These are phyloP conservation scores for Nipponacmea schrenckii DNA, from an alignment of 2,888 invertebrate genomes.

Conservation along the genomic window DNA sequence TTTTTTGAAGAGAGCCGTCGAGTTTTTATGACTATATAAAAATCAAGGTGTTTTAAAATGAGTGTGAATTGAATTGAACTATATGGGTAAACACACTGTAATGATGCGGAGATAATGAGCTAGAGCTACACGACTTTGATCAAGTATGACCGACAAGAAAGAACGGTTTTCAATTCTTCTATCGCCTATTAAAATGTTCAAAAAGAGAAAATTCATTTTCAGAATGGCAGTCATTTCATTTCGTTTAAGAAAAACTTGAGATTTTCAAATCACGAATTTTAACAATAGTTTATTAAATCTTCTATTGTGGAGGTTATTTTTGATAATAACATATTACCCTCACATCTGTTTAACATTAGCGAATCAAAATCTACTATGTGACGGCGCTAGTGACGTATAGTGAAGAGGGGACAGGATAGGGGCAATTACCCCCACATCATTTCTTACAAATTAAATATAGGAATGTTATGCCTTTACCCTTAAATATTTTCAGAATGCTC, in stretches of 20 bases:
- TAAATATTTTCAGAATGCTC: too few relatives aligned
- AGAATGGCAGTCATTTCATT: neutral
- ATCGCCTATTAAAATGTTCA: neutral
- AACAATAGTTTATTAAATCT: too few relatives aligned
- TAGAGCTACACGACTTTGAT: neutral
- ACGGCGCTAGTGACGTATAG: too few relatives aligned
- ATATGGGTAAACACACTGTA: constrained; percentile 1
- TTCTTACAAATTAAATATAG: too few relatives aligned
- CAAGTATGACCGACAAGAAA: neutral
- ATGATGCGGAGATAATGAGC: constrained; percentile 3
- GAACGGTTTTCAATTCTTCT: neutral
- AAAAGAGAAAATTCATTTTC: neutral
- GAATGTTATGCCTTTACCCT: too few relatives aligned
- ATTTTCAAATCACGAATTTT: neutral
- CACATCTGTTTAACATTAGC: too few relatives aligned
- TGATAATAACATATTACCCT: too few relatives aligned
- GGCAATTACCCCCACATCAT: too few relatives aligned
- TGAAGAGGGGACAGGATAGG: too few relatives aligned
- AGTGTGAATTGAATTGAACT: constrained; percentile 6
- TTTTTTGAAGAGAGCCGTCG: too few relatives aligned
- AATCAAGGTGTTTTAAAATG: neutral
- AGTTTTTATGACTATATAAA: neutral
- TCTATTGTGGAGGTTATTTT: too few relatives aligned
- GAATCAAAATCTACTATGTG: too few relatives aligned
- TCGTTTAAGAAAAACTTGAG: neutral